Evolutionary conservation across 2,113 vertebrate species (phyloP).

Genomic region (Poecilia latipinna): DNA sequence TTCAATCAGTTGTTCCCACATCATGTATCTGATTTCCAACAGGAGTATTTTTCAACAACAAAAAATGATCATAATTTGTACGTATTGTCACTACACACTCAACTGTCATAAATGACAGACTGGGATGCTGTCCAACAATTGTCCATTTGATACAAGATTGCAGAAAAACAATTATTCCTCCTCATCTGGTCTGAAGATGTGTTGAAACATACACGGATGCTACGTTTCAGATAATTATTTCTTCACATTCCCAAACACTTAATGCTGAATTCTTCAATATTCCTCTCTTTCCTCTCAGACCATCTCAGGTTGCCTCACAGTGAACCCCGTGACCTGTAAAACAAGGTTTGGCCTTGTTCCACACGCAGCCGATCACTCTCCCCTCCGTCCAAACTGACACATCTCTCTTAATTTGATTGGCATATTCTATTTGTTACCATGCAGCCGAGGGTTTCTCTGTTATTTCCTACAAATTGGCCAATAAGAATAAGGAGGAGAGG

Average conservation of each 20-base stretch:
- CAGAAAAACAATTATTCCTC: neutral
- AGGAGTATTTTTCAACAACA: no score
- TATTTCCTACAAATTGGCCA: constrained; percentile 71
- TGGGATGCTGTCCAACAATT: no score
- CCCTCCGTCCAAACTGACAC: constrained; percentile 60
- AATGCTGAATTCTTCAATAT: neutral
- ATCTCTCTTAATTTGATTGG: constrained; percentile 74
- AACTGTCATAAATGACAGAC: no score
- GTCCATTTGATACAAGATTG: no score
- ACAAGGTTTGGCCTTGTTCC: constrained; percentile 51
- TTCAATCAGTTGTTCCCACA: no score
- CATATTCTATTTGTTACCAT: constrained; percentile 82
- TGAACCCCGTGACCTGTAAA: constrained; percentile 68
- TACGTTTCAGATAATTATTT: neutral
- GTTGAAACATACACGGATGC: neutral
- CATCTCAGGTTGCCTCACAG: neutral
- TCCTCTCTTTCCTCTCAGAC: neutral
- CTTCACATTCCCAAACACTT: neutral
- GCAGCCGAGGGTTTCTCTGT: constrained; percentile 44
- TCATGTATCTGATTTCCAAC: no score
- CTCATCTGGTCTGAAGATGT: neutral
- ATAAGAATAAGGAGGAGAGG: constrained; percentile 58
- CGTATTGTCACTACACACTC: no score
- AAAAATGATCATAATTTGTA: no score
- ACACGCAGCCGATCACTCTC: constrained; percentile 52